phyloP scores from a whole-genome alignment of 2,888 invertebrate genomes.

The Cerceris rybyensis region DNA sequence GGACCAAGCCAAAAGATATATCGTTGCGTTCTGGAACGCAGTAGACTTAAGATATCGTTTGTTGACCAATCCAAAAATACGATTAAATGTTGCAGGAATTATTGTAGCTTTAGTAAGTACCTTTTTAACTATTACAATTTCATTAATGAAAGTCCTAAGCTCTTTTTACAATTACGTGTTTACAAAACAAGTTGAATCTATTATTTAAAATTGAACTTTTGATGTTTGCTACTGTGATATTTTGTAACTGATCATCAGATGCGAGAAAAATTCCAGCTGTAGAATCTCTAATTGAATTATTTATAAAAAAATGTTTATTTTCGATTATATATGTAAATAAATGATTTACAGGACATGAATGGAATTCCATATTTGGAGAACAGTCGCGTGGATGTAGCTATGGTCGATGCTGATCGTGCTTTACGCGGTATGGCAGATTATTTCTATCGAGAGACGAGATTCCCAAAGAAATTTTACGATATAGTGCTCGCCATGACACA shows the following conservation, averaged over 20 bases:
- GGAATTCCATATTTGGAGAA: conserved; percentile 70
- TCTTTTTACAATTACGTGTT: too few species aligned
- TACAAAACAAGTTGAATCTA: too few species aligned
- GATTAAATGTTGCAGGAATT: conserved; percentile 74
- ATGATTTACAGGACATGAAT: conserved; percentile 51
- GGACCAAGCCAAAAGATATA: conserved; percentile 64
- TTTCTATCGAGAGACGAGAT: conserved; percentile 67
- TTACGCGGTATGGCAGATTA: conserved; percentile 68
- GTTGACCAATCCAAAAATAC: conserved; percentile 69
- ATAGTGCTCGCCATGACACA: conserved; percentile 70
- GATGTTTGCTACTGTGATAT: too few species aligned
- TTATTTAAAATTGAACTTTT: too few species aligned
- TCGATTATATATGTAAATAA: neutral
- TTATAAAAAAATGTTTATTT: neutral
- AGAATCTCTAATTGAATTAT: too few species aligned
- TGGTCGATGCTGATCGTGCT: conserved; percentile 69
- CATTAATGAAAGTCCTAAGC: too few species aligned
- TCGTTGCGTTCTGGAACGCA: conserved; percentile 75
- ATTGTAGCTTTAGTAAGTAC: conserved; percentile 64
- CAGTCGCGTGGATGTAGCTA: conserved; percentile 39
- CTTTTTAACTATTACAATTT: neutral
- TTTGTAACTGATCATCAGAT: too few species aligned
- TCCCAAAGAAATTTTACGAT: conserved; percentile 70
- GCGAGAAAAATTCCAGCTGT: too few species aligned
- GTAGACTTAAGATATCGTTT: conserved; percentile 75